phyloP scores from a whole-genome alignment of 2,113 vertebrate species.

The Semnornis frantzii region DNA sequence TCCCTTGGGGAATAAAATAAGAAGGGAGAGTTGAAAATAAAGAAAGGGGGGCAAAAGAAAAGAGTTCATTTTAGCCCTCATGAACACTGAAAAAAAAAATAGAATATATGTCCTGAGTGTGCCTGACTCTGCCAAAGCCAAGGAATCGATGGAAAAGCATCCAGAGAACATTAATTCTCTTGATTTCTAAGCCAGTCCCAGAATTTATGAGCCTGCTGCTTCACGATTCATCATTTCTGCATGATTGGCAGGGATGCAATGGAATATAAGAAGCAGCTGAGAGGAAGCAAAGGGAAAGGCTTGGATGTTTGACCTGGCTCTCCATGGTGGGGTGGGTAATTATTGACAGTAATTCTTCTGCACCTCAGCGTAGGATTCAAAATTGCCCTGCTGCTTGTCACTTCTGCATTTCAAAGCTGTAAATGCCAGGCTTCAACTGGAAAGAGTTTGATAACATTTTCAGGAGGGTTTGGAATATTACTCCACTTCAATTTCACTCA shows the following conservation, averaged over 20 bases:
- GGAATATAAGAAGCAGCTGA: constrained; percentile 38
- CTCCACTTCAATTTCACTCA: background rate
- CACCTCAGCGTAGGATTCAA: background rate
- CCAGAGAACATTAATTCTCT: background rate
- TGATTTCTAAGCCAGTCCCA: background rate
- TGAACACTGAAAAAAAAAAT: background rate
- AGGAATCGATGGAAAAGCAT: background rate
- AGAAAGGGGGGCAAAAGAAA: background rate
- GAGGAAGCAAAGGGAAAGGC: background rate
- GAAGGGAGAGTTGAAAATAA: no score
- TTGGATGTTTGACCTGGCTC: background rate
- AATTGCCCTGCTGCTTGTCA: background rate
- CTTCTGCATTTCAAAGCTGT: background rate
- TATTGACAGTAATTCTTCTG: background rate
- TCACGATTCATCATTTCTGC: background rate
- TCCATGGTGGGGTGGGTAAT: background rate
- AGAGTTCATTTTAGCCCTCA: background rate
- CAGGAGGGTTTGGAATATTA: background rate
- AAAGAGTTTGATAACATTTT: background rate
- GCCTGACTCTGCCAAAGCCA: background rate
- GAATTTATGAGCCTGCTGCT: constrained; percentile 3
- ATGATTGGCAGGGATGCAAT: background rate
- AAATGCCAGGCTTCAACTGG: background rate
- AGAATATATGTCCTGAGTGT: background rate
- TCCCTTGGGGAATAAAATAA: background rate